Percentiles rank a stretch among this genome's conserved stretches.
Evolutionary conservation across 2,888 invertebrate species (phyloP).

Genomic region (Drepana falcataria): DNA sequence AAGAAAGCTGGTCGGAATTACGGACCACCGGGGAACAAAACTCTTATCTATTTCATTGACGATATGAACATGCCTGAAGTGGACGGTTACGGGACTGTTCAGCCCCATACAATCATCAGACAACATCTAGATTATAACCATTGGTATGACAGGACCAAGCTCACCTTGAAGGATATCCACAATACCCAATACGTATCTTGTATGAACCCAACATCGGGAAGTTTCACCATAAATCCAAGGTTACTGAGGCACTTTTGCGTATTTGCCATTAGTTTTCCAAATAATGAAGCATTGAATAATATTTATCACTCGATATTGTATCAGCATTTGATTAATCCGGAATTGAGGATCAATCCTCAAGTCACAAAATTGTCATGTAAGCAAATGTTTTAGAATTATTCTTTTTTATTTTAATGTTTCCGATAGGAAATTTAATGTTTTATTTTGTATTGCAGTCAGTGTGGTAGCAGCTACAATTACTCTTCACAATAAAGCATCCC

Average conservation of each 20-base stretch:
- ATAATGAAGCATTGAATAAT: conserved; percentile 88
- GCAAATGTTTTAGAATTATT: conserved; percentile 10
- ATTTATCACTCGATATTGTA: conserved; percentile 94
- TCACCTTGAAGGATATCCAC: conserved; percentile 95
- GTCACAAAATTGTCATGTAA: conserved; percentile 82
- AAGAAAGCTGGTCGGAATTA: conserved; percentile 97
- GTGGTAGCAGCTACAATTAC: conserved; percentile 90
- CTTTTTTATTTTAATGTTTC: background rate
- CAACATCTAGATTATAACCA: conserved; percentile 97
- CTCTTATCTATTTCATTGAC: conserved; percentile 95
- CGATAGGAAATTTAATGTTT: background rate
- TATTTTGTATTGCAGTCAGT: conserved; percentile 59
- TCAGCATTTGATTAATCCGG: conserved; percentile 90
- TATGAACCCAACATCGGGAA: conserved; percentile 99
- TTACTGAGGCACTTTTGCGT: conserved; percentile 94
- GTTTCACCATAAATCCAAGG: conserved; percentile 96
- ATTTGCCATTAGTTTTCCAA: conserved; percentile 91
- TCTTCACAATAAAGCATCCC: conserved; percentile 90
- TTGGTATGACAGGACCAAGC: conserved; percentile 91
- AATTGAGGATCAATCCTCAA: conserved; percentile 85
- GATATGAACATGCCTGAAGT: conserved; percentile 99
- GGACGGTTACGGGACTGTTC: conserved; percentile 92
- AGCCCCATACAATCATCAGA: conserved; percentile 96
- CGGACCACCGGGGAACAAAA: conserved; percentile 96
- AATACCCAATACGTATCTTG: conserved; percentile 98